Evolutionary conservation across 1,140 invertebrate species (phyloP), one percentile per base, ranked within the genome.

Genomic region (Epicauta chinensis): DNA sequence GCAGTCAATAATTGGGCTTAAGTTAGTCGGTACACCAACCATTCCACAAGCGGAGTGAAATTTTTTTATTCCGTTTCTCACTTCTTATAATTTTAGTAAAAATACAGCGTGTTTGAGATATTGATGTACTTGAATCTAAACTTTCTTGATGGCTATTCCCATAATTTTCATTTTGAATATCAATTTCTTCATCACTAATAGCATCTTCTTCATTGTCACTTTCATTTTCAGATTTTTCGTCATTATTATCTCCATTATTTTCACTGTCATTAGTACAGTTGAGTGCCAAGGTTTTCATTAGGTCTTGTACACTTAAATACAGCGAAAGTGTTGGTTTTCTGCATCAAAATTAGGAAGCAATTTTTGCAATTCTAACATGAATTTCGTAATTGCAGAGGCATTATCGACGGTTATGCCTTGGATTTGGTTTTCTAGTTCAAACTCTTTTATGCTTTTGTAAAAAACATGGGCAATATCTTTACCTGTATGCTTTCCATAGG

Each of bases 381-480:
- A 62, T 39, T 23, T 58, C 6, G 56, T 57, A 45, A 61, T 62
- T 37, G 58, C 53, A 37, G 56, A 46, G 13, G 60, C 55, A 43
- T 59, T 60, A 34, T 60, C 59, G 12, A 62, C 60, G 41, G 2
- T 34, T 5, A 34, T 34, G 3, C 32, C 1, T 34, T 64, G 56
- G 47, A 68, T 57, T 60, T 65, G 64, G 56, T 66, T 46, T 50
- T 50, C 47, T 57, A 65, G 50, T 32, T 44, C 55, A 56, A 61
- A 66, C 50, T 59, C 49, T 54, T 51, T 46, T 46, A 64, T 51
- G 52, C 48, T 55, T 55, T 53, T 50, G 35, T 58, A 57, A 45
- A 65, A 64, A 60, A 66, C 58, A 47, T 48, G 50, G 45, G 63
- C 64, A 59, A 68, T 69, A 59, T 66, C 64, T 54, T 63, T 39